Base-by-base conservation (phyloP, 2,888 invertebrate species). In the Napeogenes inachia region DNA sequence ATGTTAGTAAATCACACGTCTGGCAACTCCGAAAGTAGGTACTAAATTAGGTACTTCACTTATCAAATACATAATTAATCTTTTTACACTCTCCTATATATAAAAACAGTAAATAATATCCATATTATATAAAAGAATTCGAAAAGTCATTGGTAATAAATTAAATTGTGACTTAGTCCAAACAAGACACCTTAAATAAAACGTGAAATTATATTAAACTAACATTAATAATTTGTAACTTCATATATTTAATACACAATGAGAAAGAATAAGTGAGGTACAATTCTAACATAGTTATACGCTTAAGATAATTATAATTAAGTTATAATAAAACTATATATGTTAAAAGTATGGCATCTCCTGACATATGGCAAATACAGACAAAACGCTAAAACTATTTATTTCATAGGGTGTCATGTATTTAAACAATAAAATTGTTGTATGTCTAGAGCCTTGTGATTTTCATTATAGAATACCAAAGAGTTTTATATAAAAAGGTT, bases 111-210 rank as follows among this genome's bases (percentile, higher is more conserved):
- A 61, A 55, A 58, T 60, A 62, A 64, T 60, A 64, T 56, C 54
- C 38, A 57, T 63, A 68, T 75, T 77, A 75, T 78, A 80, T 78
- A 81, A 85, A 84, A 81, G 78, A 84, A 81, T 84, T 87, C 81
- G 86, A 88, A 88, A 89, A 88, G 82, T 89, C 89, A 89, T 89
- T 89, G 89, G 89, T 89, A 89, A 89, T 89, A 89, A 89, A 88
- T 89, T 89, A 89, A 87, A 80, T 87, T 78, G 87, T 89, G 89
- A 89, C 89, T 89, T 89, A 89, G 89, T 89, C 87, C 87, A 86
- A 85, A 75, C 74, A 81, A 84, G 71, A 68, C 71, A 75, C 74
- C 76, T 80, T 71, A 71, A 65, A 70, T 70, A 70, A 70, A 70
- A 69, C 61, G 50, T 67, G 64, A 68, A 71, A 72, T 65, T 56